Evolutionary conservation across 2,113 vertebrate genomes (phyloP).

Genomic region (Campylorhamphus procurvoides): DNA sequence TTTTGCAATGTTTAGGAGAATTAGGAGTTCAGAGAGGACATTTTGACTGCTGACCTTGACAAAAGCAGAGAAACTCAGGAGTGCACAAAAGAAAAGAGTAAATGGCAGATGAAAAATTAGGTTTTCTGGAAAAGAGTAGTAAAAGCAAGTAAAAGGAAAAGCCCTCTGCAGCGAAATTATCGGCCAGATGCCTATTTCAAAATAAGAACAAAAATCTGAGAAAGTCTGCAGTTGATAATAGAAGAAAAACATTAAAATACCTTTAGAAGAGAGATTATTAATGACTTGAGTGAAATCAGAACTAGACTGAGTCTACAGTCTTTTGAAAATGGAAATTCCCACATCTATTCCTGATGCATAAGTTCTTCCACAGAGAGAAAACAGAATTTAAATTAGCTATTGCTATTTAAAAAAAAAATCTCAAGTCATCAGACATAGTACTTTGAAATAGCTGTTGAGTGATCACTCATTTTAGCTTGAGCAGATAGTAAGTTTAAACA

Average conservation of each 20-base stretch:
- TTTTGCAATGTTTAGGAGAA: conserved; percentile 14
- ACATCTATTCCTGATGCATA: not conserved
- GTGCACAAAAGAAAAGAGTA: not conserved
- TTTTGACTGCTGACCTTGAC: conserved; percentile 19
- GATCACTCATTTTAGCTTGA: not conserved
- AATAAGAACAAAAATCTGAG: not conserved
- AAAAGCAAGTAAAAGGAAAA: not conserved
- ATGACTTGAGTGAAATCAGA: not conserved
- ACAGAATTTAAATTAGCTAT: not conserved
- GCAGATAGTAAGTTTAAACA: not conserved
- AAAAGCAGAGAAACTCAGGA: conserved; percentile 3
- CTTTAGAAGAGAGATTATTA: not conserved
- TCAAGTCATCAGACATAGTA: not conserved
- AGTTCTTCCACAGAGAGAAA: not conserved
- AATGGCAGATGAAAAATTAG: conserved; percentile 12
- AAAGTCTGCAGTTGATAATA: not conserved
- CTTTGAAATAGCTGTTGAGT: not conserved
- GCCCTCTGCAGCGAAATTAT: not conserved
- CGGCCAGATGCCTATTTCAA: not conserved
- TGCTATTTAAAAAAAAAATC: not conserved
- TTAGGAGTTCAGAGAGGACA: conserved; percentile 31
- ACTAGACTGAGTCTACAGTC: not conserved
- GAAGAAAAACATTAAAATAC: not conserved
- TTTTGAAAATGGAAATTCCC: not conserved
- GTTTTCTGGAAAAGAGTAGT: not conserved